A percentile compares a stretch with the other conserved stretches of the same genome.
Conservation (phyloP, 2,113 vertebrate species). For the Leptocoma aspasia region DNA sequence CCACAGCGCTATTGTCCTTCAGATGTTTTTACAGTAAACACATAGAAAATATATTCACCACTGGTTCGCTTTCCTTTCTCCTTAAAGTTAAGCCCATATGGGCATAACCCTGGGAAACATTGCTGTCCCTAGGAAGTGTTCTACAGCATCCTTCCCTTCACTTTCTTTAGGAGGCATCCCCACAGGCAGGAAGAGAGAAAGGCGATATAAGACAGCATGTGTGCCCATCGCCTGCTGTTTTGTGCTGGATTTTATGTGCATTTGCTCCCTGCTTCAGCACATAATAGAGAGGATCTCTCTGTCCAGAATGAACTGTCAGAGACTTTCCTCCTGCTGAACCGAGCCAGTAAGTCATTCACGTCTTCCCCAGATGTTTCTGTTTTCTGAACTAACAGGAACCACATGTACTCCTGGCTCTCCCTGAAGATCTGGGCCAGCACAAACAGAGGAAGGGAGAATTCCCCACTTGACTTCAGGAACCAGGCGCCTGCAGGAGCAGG, state of each 20-base stretch:
- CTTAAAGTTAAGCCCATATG: neutral
- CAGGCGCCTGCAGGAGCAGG: neutral
- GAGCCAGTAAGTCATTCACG: neutral
- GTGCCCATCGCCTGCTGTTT: neutral
- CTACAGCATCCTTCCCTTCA: neutral
- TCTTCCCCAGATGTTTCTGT: slow-evolving; percentile 31
- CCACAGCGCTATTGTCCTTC: neutral
- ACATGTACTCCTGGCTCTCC: neutral
- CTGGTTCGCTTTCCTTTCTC: neutral
- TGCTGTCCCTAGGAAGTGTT: neutral
- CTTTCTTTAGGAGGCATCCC: neutral
- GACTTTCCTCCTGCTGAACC: neutral
- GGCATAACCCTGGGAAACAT: neutral
- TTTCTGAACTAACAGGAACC: slow-evolving; percentile 35
- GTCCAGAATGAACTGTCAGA: neutral
- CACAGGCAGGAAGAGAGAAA: neutral
- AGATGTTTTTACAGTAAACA: neutral
- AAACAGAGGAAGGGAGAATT: neutral
- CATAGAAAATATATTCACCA: neutral
- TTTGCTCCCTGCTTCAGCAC: neutral
- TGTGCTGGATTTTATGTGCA: neutral
- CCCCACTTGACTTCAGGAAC: neutral
- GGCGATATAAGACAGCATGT: neutral
- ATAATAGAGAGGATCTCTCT: neutral
- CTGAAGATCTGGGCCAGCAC: neutral